phyloP scores from a whole-genome alignment of 2,888 invertebrate genomes.

The Thera britannica region DNA sequence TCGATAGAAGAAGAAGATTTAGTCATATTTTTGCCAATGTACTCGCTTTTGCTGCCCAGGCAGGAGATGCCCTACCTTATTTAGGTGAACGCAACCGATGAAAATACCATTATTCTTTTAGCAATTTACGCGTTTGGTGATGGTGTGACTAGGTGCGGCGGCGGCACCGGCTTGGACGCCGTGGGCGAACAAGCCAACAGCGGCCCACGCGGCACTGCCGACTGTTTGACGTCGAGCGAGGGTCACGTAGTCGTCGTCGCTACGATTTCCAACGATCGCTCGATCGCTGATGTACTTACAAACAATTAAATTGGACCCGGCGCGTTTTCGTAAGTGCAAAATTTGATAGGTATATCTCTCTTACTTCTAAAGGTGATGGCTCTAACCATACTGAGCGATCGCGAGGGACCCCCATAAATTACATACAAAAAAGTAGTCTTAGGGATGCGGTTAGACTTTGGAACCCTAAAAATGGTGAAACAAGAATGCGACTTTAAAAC shows the following conservation, averaged over 20 bases:
- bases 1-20: no score
- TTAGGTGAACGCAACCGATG: no score
- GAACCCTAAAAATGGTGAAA: not conserved
- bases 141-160: constrained; percentile 64
- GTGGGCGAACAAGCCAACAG: constrained; percentile 73
- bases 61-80: not conserved
- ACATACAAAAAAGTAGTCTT: no score
- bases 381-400: no score
- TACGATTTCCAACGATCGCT: constrained; percentile 76
- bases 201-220: constrained; percentile 64
- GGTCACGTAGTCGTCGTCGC: constrained; percentile 50
- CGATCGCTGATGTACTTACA: constrained; percentile 9
- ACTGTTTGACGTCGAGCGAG: constrained; percentile 24
- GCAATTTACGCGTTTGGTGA: constrained; percentile 65
- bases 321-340: no score
- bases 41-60: no score
- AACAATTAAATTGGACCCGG: no score
- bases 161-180: constrained; percentile 57
- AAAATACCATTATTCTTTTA: constrained; percentile 9
- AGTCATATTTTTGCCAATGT: no score
- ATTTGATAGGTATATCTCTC: no score
- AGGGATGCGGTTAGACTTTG: not conserved
- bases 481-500: not conserved
- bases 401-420: no score
- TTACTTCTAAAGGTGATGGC: no score